These are phyloP conservation scores for Yponomeuta cagnagella DNA, from an alignment of 2,888 invertebrate species.

Conservation along the genomic window DNA sequence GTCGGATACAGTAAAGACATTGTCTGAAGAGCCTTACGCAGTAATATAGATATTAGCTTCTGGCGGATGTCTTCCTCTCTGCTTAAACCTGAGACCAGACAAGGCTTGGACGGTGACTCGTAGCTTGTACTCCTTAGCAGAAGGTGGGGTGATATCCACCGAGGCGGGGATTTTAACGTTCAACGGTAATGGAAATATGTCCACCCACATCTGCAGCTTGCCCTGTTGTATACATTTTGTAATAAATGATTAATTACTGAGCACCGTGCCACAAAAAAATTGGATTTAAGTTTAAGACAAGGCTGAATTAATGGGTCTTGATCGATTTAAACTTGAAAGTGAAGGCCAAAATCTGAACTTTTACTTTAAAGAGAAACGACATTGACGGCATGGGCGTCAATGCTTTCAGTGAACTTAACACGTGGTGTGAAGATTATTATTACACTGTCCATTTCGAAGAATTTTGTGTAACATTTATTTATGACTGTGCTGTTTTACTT, in stretches of 20 bases:
- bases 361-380: too few species aligned
- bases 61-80: not conserved
- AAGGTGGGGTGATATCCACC: not conserved
- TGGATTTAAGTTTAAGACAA: not conserved
- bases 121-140: not conserved
- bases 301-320: too few species aligned
- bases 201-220: conserved; percentile 93
- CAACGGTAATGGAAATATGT: conserved; percentile 62
- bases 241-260: not conserved
- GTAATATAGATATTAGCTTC: not conserved
- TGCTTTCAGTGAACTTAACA: too few species aligned
- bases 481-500: not conserved
- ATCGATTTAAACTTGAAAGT: too few species aligned
- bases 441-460: too few species aligned
- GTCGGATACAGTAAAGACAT: not conserved
- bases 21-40: not conserved
- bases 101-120: not conserved
- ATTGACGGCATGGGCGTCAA: too few species aligned
- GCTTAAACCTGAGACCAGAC: not conserved
- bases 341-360: too few species aligned
- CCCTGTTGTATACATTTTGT: conserved; percentile 75
- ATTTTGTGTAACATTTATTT: too few species aligned
- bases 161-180: not conserved
- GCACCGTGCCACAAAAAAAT: not conserved
- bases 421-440: too few species aligned